Evolutionary conservation across 2,113 vertebrate species (phyloP).

Genomic region (Mola mola): DNA sequence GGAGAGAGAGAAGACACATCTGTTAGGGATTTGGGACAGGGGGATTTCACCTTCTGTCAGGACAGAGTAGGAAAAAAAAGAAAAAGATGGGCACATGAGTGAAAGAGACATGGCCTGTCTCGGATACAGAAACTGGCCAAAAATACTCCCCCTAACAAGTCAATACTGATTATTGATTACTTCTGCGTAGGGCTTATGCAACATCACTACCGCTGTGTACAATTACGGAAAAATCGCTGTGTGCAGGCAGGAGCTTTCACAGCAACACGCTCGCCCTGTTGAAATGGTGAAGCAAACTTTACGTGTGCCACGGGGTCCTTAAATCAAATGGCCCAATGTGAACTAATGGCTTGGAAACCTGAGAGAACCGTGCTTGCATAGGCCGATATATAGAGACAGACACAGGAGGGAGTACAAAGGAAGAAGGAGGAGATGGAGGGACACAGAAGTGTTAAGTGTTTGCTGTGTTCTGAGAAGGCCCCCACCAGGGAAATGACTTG

Average conservation of each 20-base stretch:
- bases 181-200: slow-evolving; percentile 59
- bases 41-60: slow-evolving; percentile 37
- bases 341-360: slow-evolving; percentile 51
- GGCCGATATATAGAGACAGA: slow-evolving; percentile 34
- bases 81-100: background rate
- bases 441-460: slow-evolving; percentile 25
- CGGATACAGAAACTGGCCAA: slow-evolving; percentile 53
- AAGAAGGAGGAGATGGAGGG: slow-evolving; percentile 14
- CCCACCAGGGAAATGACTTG: slow-evolving; percentile 14
- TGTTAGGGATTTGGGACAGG: too few relatives aligned
- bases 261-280: slow-evolving; percentile 32
- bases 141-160: slow-evolving; percentile 62
- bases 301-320: slow-evolving; percentile 49
- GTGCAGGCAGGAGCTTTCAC: slow-evolving; percentile 25
- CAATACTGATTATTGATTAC: slow-evolving; percentile 67
- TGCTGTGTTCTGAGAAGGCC: slow-evolving; percentile 32
- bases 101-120: slow-evolving; percentile 26
- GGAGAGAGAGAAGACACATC: too few relatives aligned
- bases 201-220: slow-evolving; percentile 61
- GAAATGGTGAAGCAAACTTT: slow-evolving; percentile 45
- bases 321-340: slow-evolving; percentile 60
- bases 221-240: slow-evolving; percentile 51
- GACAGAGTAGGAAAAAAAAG: too few relatives aligned
- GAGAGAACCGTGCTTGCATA: slow-evolving; percentile 30
- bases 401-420: slow-evolving; percentile 10